Conservation (phyloP, 2,888 invertebrate genomes). For the Lobophora halterata region DNA sequence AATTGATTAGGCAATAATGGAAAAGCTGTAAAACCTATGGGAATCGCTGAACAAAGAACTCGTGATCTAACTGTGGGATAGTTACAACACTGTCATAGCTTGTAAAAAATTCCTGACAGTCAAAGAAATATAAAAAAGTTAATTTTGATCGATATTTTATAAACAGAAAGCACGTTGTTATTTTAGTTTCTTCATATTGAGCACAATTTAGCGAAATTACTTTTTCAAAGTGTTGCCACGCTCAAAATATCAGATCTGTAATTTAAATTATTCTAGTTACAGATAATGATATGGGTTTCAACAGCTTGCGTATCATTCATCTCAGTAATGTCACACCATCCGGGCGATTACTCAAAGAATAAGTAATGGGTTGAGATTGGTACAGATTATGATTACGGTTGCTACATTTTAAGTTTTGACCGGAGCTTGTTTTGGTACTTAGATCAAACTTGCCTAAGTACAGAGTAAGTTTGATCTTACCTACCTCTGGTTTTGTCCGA, state of each 20-base stretch:
- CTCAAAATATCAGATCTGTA: no score
- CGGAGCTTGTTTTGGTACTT: conserved; percentile 5
- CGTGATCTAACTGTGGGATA: conserved; percentile 27
- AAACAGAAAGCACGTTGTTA: no score
- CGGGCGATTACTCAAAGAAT: conserved; percentile 10
- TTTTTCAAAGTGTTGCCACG: no score
- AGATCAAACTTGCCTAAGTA: no score
- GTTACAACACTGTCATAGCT: conserved; percentile 21
- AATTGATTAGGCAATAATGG: conserved; percentile 23
- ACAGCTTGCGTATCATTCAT: conserved; percentile 8
- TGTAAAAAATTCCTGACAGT: not conserved
- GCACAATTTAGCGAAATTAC: no score
- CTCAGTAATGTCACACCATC: conserved; percentile 16
- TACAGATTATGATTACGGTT: conserved; percentile 14
- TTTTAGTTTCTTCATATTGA: no score
- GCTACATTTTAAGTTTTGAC: conserved; percentile 14
- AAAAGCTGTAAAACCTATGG: conserved; percentile 31
- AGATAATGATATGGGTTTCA: no score
- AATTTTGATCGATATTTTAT: not conserved
- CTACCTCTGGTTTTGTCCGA: no score
- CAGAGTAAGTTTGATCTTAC: no score
- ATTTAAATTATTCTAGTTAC: not conserved
- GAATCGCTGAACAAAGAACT: conserved; percentile 28
- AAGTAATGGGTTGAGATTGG: conserved; percentile 16
- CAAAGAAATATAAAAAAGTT: not conserved